phyloP scores from a whole-genome alignment of 1,140 invertebrate genomes.

The Cyphomyrmex costatus region DNA sequence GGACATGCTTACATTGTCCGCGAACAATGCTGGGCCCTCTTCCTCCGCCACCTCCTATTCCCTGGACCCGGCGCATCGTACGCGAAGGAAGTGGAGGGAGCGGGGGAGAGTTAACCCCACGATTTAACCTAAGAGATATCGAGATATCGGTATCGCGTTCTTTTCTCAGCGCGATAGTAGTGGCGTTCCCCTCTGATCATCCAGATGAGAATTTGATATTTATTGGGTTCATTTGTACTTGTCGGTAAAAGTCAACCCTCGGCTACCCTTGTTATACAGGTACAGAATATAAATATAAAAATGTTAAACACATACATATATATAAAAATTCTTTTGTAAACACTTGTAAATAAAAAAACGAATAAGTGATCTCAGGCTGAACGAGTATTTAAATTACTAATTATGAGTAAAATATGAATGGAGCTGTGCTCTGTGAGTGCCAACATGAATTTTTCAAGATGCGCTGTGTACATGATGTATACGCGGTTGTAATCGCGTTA shows the following conservation, averaged over 20 bases:
- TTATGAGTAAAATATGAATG: conserved; percentile 31
- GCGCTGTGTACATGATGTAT: not conserved
- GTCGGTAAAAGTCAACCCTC: not conserved
- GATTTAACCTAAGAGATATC: conserved; percentile 73
- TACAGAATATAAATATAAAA: not conserved
- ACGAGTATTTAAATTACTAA: conserved; percentile 42
- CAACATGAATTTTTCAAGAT: conserved; percentile 49
- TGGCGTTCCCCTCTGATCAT: not conserved
- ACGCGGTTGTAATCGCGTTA: conserved; percentile 52
- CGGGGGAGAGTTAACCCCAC: conserved; percentile 67
- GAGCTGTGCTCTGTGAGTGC: not conserved
- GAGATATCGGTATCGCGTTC: conserved; percentile 60
- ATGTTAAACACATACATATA: not conserved
- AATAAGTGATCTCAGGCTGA: not conserved
- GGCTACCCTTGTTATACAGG: not conserved
- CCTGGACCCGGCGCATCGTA: conserved; percentile 57
- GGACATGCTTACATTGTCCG: conserved; percentile 78
- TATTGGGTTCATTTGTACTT: conserved; percentile 27
- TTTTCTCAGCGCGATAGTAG: not conserved
- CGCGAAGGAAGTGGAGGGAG: conserved; percentile 55
- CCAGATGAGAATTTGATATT: conserved; percentile 43
- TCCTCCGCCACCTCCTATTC: conserved; percentile 66
- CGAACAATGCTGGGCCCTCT: conserved; percentile 75
- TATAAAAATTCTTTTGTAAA: not conserved
- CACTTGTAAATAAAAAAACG: not conserved